These are phyloP conservation scores for Calliopum simillimum DNA, from an alignment of 2,888 invertebrate species.

Conservation along the genomic window DNA sequence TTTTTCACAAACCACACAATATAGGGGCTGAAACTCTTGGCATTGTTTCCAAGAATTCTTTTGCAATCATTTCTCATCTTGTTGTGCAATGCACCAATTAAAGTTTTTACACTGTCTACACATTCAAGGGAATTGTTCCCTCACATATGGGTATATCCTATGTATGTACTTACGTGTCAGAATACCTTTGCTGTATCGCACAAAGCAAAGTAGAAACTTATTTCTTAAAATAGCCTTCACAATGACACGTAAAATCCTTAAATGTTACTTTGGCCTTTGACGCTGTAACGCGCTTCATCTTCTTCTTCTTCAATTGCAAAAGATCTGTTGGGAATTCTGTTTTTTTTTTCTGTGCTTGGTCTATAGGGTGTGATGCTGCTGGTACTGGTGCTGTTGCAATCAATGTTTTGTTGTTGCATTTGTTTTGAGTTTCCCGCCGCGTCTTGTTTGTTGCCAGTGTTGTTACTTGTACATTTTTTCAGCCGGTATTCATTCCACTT, in stretches of 20 bases:
- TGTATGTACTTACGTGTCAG: no score
- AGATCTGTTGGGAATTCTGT: not conserved
- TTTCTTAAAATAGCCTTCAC: no score
- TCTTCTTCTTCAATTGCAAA: not conserved
- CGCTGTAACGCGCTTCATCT: not conserved
- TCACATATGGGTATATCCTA: no score
- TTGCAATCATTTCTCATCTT: not conserved
- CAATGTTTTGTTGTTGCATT: not conserved
- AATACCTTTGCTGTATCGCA: no score
- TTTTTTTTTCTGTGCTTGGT: not conserved
- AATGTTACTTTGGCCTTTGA: no score
- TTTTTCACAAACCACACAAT: not conserved
- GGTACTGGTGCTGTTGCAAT: no score
- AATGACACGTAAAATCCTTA: no score
- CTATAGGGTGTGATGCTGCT: not conserved
- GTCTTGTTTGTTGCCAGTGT: slow-evolving; percentile 9
- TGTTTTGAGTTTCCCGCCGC: slow-evolving; percentile 16
- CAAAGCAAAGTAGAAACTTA: no score
- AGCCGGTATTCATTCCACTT: not conserved
- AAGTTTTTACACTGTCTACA: not conserved
- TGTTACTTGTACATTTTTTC: not conserved
- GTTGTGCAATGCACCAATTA: not conserved
- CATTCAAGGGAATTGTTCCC: not conserved
- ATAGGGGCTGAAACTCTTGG: not conserved
- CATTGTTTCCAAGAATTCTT: not conserved